Base-by-base conservation (phyloP, 2,888 invertebrate genomes). In the Patella depressa region DNA sequence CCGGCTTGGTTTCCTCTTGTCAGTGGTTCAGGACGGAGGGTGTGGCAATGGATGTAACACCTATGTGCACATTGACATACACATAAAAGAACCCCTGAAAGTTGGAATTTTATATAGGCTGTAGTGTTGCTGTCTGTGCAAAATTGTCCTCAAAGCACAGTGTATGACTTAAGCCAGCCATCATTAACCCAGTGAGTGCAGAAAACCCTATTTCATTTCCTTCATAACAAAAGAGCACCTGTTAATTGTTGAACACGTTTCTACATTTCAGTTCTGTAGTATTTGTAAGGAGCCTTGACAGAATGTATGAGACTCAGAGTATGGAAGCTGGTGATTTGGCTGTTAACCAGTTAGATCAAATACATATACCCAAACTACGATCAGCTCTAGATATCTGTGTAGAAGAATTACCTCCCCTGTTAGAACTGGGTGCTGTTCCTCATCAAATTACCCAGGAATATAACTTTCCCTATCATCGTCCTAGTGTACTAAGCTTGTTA, bases 391-490 rank as follows among this genome's bases (percentile, higher is more conserved):
- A 91, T 82, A 83, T 89, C 74, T 86, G 89, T 78, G 55, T 85
- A 74, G 90, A 91, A 77, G 84, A 86, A 76, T 82, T 91, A 77
- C 91, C 91, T 71, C 86, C 85, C 53, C 78, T 90, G 83, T 81
- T 91, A 65, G 89, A 89, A 75, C 86, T 90, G 7, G 89, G 89
- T 11, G 84, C 85, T 4, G 77, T 78, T 9, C 85, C 85, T 2
- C 74, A 82, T 29, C 72, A 76, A 15, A 76, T 82, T 54, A 80
- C 80, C 24, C 77, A 83, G 70, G 86, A 87, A 34, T 90, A 84
- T 80, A 83, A 86, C 80, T 90, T 90, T 85, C 89, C 90, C 3
- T 91, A 91, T 80, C 90, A 91, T 78, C 80, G 87, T 29, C 90
- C 90, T 2, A 89, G 89, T 75, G 85, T 90, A 45, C 81, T 89